Conservation (phyloP, 2,113 vertebrate genomes). For the Oreotrochilus melanogaster region DNA sequence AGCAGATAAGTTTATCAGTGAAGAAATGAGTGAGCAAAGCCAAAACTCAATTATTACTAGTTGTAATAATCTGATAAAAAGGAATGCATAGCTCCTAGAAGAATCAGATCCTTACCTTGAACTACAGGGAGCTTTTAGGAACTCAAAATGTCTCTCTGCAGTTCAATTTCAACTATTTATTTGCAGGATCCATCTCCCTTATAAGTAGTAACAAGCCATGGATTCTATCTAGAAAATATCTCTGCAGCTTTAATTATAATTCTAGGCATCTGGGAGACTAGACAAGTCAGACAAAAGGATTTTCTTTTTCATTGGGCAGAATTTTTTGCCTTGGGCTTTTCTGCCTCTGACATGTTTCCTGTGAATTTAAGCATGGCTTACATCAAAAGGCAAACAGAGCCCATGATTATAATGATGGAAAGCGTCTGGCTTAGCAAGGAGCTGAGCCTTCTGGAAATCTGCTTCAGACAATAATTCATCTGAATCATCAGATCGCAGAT, state of each 20-base stretch:
- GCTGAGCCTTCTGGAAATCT: constrained; percentile 1
- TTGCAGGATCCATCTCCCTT: background rate
- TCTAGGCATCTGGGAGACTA: background rate
- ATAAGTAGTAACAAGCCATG: background rate
- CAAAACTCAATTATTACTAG: background rate
- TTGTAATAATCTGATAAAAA: background rate
- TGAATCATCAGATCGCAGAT: background rate
- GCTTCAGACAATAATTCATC: background rate
- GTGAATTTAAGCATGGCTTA: background rate
- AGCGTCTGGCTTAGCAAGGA: background rate
- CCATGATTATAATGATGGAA: background rate
- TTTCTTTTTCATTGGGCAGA: background rate
- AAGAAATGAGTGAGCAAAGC: background rate
- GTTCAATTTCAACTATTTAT: background rate
- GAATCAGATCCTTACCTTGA: background rate
- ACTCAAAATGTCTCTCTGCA: background rate
- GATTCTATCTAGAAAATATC: background rate
- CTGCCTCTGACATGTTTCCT: background rate
- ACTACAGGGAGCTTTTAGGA: background rate
- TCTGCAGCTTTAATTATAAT: background rate
- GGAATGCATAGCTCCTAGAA: background rate
- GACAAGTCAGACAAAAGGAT: background rate
- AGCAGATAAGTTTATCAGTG: background rate
- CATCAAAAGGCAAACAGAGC: background rate
- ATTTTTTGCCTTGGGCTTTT: constrained; percentile 16